Conservation (phyloP, 2,113 vertebrate genomes). For the Callorhinus ursinus region DNA sequence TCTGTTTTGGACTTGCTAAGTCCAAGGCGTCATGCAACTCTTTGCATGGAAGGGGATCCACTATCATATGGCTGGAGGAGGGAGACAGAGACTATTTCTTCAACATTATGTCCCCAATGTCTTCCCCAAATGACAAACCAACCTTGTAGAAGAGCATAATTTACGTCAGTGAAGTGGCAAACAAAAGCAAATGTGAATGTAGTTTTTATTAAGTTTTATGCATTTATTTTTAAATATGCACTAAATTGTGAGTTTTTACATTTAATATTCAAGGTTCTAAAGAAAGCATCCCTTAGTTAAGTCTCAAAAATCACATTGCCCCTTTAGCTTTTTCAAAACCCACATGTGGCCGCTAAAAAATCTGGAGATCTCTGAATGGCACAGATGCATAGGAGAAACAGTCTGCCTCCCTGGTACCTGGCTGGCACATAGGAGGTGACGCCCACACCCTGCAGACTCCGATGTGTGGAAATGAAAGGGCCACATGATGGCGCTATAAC, state of each 20-base stretch:
- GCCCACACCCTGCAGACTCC: background rate
- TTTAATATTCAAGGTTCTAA: background rate
- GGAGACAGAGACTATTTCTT: background rate
- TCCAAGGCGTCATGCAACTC: background rate
- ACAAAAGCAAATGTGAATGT: background rate
- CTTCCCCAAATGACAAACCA: background rate
- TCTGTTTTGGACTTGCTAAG: background rate
- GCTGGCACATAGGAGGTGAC: fast-evolving
- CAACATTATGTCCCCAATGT: background rate
- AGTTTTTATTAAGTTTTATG: background rate
- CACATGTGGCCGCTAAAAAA: background rate
- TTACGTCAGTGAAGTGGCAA: background rate
- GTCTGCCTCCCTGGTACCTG: background rate
- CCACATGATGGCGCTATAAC: slow-evolving; percentile 77
- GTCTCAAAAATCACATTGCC: background rate
- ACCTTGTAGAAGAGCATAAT: background rate
- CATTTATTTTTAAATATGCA: slow-evolving; percentile 15
- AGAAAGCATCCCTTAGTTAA: background rate
- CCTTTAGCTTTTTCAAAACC: background rate
- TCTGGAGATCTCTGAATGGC: background rate
- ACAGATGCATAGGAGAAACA: background rate
- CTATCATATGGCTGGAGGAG: background rate
- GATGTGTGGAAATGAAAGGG: background rate
- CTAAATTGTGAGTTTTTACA: background rate
- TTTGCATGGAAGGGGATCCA: background rate